These are phyloP conservation scores for Laticauda laticaudata DNA, from an alignment of 2,113 vertebrate species.

Conservation along the genomic window DNA sequence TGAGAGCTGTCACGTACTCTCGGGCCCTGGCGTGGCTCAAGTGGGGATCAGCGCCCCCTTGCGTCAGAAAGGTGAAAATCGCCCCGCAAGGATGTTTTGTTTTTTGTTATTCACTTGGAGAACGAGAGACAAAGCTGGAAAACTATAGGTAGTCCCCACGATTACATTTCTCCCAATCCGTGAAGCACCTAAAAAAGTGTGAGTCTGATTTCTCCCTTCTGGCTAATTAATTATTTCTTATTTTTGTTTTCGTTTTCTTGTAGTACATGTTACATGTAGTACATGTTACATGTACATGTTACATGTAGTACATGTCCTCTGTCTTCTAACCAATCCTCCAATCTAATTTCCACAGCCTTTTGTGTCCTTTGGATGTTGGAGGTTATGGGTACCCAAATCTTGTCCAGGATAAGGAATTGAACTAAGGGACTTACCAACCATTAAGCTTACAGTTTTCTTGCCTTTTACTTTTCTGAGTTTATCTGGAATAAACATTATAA, in stretches of 20 bases:
- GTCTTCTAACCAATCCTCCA: not conserved
- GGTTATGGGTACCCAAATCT: not conserved
- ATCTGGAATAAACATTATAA: not conserved
- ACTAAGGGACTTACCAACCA: not conserved
- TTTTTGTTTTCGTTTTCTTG: too few relatives aligned
- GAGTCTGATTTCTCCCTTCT: not conserved
- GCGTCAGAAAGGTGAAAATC: not conserved
- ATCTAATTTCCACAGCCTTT: not conserved
- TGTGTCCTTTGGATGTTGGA: not conserved
- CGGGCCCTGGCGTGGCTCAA: not conserved
- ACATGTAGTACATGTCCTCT: too few relatives aligned
- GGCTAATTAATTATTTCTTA: not conserved
- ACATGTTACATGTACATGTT: too few relatives aligned
- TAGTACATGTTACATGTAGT: too few relatives aligned
- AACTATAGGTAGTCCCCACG: not conserved
- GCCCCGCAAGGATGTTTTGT: not conserved
- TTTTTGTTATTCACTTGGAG: not conserved
- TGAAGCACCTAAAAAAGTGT: not conserved
- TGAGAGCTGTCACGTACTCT: slow-evolving; percentile 51
- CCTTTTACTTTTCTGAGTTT: not conserved
- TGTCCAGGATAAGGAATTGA: not conserved
- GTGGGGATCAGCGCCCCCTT: not conserved
- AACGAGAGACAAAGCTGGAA: not conserved
- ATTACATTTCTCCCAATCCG: not conserved
- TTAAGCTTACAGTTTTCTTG: not conserved